Percentiles rank a stretch among this genome's conserved stretches.
Evolutionary conservation across 1,140 invertebrate genomes (phyloP).

Genomic region (Brachionus paranguensis): DNA sequence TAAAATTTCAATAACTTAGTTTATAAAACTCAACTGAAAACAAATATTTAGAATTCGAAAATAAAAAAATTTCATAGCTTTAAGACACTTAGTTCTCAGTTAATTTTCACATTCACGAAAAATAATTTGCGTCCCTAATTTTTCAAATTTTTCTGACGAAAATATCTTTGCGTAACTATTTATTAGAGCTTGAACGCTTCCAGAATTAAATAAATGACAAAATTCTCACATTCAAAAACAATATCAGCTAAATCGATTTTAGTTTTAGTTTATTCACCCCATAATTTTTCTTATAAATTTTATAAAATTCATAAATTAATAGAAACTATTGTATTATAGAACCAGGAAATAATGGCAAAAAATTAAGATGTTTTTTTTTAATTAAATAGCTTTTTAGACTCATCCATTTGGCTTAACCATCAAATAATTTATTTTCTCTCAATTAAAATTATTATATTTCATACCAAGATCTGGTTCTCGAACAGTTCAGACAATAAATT

Average conservation of each 20-base stretch:
- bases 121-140: neutral
- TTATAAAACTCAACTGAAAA: too few relatives aligned
- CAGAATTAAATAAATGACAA: too few relatives aligned
- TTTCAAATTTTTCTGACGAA: too few relatives aligned
- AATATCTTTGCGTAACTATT: too few relatives aligned
- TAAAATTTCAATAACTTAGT: too few relatives aligned
- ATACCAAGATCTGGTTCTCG: neutral
- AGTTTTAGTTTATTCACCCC: too few relatives aligned
- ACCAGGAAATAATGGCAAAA: neutral
- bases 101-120: neutral
- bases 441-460: neutral
- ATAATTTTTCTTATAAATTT: too few relatives aligned
- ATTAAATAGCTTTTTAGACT: neutral
- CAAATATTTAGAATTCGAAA: neutral
- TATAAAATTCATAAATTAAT: too few relatives aligned
- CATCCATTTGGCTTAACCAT: neutral
- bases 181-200: too few relatives aligned
- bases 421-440: neutral
- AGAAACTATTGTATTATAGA: too few relatives aligned
- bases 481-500: neutral
- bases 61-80: neutral
- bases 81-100: neutral
- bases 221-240: too few relatives aligned
- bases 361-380: neutral
- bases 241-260: too few relatives aligned